These are phyloP conservation scores for Capitulum mitella DNA, from an alignment of 2,888 invertebrate species.

Conservation along the genomic window DNA sequence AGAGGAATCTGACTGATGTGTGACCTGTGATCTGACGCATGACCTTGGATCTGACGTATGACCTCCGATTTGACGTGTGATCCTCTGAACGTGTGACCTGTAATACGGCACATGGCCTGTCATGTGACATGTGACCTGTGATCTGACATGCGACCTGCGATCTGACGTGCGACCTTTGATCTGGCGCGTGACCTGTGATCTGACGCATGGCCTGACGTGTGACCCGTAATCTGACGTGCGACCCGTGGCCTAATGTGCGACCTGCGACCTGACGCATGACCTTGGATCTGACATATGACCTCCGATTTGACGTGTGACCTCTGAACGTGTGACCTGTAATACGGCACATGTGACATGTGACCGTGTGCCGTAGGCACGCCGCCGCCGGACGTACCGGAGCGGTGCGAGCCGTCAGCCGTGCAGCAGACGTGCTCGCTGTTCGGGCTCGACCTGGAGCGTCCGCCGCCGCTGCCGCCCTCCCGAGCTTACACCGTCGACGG, in stretches of 20 bases:
- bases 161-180: slow-evolving; percentile 62
- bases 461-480: slow-evolving; percentile 84
- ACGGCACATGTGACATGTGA: too few relatives aligned
- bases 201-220: not conserved
- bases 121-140: too few relatives aligned
- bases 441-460: slow-evolving; percentile 81
- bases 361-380: not conserved
- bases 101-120: too few relatives aligned
- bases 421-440: slow-evolving; percentile 84
- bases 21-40: too few relatives aligned
- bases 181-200: slow-evolving; percentile 52
- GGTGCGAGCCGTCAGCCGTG: slow-evolving; percentile 79
- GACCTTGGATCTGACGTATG: too few relatives aligned
- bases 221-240: too few relatives aligned
- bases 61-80: too few relatives aligned
- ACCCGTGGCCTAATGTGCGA: too few relatives aligned
- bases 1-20: too few relatives aligned
- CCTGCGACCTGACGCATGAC: slow-evolving; percentile 54
- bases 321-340: not conserved
- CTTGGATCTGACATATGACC: too few relatives aligned
- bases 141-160: too few relatives aligned
- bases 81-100: too few relatives aligned
- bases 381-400: slow-evolving; percentile 51
- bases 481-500: slow-evolving; percentile 83
- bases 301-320: not conserved